Conservation (phyloP, 2,797 vertebrate genomes). For the Iguana delicatissima region DNA sequence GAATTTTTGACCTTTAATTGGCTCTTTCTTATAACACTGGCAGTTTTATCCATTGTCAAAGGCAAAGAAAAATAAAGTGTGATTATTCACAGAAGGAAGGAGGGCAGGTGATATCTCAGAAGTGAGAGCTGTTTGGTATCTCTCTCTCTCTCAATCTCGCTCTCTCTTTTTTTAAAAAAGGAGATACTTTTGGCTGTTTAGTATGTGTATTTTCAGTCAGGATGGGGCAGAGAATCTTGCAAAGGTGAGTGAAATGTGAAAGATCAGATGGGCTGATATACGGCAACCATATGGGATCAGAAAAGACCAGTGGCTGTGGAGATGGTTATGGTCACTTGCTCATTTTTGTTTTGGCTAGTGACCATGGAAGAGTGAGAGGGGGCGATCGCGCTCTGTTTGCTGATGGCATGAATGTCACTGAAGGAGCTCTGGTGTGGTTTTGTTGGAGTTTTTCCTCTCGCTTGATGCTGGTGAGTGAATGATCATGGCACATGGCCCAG, state of each 20-base stretch:
- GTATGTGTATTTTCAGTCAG: background rate
- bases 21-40: slow-evolving; percentile 59
- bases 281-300: slow-evolving; percentile 29
- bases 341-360: slow-evolving; percentile 18
- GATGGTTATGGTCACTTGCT: background rate
- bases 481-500: slow-evolving; percentile 23
- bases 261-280: slow-evolving; percentile 23
- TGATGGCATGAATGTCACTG: slow-evolving; percentile 13
- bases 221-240: background rate
- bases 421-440: background rate
- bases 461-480: background rate
- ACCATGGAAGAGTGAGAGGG: background rate
- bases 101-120: slow-evolving; percentile 24
- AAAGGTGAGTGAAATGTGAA: slow-evolving; percentile 10
- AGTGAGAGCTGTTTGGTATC: background rate
- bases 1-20: slow-evolving; percentile 76
- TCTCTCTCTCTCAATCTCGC: no score
- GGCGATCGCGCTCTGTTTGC: slow-evolving; percentile 29
- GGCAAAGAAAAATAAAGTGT: slow-evolving; percentile 43
- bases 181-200: slow-evolving; percentile 36
- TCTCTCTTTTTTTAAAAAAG: background rate
- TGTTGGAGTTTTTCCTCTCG: slow-evolving; percentile 31
- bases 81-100: slow-evolving; percentile 33
- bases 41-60: slow-evolving; percentile 51
- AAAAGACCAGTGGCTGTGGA: slow-evolving; percentile 33